phyloP scores from a whole-genome alignment of 2,888 invertebrate species.

The Altica lythri region DNA sequence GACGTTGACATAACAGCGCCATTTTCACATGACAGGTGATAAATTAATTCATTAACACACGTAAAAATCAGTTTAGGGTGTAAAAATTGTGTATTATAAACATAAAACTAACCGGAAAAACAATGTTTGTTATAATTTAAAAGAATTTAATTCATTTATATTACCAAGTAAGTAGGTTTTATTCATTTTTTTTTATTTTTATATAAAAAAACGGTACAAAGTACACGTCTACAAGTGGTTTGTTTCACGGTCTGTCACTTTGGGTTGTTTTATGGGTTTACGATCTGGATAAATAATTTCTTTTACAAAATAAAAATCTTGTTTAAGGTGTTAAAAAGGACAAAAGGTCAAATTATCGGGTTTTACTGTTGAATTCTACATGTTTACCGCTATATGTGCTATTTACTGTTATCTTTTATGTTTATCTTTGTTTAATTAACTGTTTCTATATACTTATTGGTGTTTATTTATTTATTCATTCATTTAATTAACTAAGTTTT shows the following conservation, averaged over 20 bases:
- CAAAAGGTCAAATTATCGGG: constrained; percentile 30
- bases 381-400: constrained; percentile 8
- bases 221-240: constrained; percentile 33
- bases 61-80: no score
- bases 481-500: background rate
- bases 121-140: no score
- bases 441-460: constrained; percentile 16
- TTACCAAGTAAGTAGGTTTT: constrained; percentile 19
- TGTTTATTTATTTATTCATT: background rate
- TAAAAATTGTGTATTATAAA: no score
- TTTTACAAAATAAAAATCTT: background rate
- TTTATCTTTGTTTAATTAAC: constrained; percentile 36
- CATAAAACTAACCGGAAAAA: no score
- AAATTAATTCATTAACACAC: no score
- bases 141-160: constrained; percentile 1
- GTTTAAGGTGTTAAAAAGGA: constrained; percentile 9
- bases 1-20: no score
- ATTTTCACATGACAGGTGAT: no score
- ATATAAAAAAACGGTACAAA: constrained; percentile 35
- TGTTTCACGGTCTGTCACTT: constrained; percentile 33
- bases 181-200: constrained; percentile 8
- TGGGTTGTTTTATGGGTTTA: constrained; percentile 6
- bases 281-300: constrained; percentile 1
- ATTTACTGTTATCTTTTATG: constrained; percentile 35
- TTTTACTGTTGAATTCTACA: constrained; percentile 30